phyloP scores from a whole-genome alignment of 2,888 invertebrate species.

The Phlogophora meticulosa region DNA sequence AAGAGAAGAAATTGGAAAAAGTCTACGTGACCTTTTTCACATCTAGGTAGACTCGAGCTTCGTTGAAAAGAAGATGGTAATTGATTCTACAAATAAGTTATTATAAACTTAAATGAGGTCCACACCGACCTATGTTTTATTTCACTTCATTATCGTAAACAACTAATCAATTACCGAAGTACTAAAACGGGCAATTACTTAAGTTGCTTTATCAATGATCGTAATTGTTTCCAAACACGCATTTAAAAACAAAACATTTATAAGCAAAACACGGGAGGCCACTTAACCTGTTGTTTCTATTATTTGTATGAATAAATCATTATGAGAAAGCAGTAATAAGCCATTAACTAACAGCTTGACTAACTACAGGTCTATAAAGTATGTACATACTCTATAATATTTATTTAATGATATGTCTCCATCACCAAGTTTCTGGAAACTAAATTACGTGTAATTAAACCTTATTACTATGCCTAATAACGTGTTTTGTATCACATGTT shows the following conservation, averaged over 20 bases:
- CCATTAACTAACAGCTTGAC: slow-evolving; percentile 3
- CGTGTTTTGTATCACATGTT: not conserved
- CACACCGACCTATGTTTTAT: not conserved
- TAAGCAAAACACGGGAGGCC: not conserved
- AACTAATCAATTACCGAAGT: slow-evolving; percentile 9
- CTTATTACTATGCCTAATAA: not conserved
- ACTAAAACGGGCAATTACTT: slow-evolving; percentile 32
- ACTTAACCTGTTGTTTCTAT: slow-evolving; percentile 14
- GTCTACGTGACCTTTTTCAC: slow-evolving; percentile 38
- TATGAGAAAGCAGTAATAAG: slow-evolving; percentile 13
- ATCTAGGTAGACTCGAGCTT: slow-evolving; percentile 3
- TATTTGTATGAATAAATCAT: slow-evolving; percentile 4
- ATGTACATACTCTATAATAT: slow-evolving; percentile 6
- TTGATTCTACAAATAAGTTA: not conserved
- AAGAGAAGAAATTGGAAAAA: slow-evolving; percentile 38
- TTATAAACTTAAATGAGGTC: not conserved
- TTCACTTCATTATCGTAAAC: slow-evolving; percentile 1
- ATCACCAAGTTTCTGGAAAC: slow-evolving; percentile 3
- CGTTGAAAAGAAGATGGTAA: slow-evolving; percentile 9
- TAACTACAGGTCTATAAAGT: slow-evolving; percentile 29
- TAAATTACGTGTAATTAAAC: slow-evolving; percentile 5
- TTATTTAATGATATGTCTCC: slow-evolving; percentile 1
- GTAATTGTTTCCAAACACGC: slow-evolving; percentile 43
- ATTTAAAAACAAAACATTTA: slow-evolving; percentile 11
- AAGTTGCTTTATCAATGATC: slow-evolving; percentile 12